A percentile compares a stretch with the other conserved stretches of the same genome.
phyloP scores from a whole-genome alignment of 2,113 vertebrate species.

The Martes martes region DNA sequence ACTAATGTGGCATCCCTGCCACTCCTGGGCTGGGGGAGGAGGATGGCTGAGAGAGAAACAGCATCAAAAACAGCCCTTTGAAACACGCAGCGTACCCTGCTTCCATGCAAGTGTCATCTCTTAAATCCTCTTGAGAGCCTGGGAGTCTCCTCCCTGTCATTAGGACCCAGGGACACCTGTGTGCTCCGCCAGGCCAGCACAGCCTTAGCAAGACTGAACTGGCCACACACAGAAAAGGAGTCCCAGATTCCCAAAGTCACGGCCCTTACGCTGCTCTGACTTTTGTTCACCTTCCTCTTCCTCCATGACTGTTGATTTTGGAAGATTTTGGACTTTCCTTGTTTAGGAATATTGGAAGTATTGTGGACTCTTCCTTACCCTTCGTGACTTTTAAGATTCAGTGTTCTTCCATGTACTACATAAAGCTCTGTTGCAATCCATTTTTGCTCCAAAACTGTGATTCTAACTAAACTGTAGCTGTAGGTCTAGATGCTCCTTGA shows the following conservation, averaged over 20 bases:
- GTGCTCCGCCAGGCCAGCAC: not conserved
- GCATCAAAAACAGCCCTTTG: not conserved
- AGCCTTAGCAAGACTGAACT: not conserved
- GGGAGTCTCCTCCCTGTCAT: not conserved
- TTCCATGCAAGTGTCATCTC: not conserved
- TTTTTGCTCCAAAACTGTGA: not conserved
- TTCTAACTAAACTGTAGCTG: not conserved
- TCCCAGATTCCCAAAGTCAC: not conserved
- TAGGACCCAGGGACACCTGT: not conserved
- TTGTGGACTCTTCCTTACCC: not conserved
- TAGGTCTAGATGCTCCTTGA: not conserved
- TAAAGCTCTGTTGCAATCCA: not conserved
- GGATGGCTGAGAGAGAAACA: not conserved
- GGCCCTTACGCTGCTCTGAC: too few relatives aligned
- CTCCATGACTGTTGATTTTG: not conserved
- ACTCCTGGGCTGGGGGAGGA: not conserved
- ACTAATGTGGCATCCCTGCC: constrained; percentile 34
- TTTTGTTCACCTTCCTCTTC: not conserved
- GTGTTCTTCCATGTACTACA: not conserved
- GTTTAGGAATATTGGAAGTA: not conserved
- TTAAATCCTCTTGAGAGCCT: not conserved
- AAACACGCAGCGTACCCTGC: not conserved
- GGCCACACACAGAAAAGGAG: not conserved
- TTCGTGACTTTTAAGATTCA: not conserved
- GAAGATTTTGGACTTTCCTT: not conserved